Evolutionary conservation across 92 coral and sea anemone genomes (phyloP).

Genomic region (Micromussa lordhowensis): DNA sequence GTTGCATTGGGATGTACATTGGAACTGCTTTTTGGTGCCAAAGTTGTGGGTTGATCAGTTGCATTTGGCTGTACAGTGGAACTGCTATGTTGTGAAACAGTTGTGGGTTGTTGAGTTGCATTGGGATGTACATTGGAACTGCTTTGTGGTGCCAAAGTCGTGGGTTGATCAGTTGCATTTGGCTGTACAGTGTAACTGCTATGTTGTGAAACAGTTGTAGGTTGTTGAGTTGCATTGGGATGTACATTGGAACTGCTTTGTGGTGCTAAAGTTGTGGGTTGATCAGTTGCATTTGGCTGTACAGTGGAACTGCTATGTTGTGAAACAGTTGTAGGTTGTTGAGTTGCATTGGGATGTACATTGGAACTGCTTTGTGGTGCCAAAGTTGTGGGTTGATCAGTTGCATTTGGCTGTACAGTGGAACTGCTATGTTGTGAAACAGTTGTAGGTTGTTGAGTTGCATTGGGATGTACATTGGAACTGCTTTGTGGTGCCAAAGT

Average conservation of each 20-base stretch:
- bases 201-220: not conserved
- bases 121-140: not conserved
- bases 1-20: not conserved
- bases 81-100: not conserved
- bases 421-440: too few species aligned
- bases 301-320: too few species aligned
- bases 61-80: not conserved
- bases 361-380: too few species aligned
- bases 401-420: too few species aligned
- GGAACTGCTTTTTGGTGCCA: not conserved
- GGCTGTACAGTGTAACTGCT: not conserved
- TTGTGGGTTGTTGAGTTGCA: not conserved
- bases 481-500: not conserved
- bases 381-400: not conserved
- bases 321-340: not conserved
- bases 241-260: not conserved
- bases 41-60: not conserved
- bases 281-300: not conserved
- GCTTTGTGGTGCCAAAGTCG: not conserved
- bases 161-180: constrained; percentile 2
- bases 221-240: not conserved
- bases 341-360: constrained; percentile 10
- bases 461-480: too few species aligned
- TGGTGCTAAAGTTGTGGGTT: not conserved
- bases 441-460: constrained; percentile 2